A percentile compares a stretch with the other conserved stretches of the same genome.
Evolutionary conservation across 2,797 vertebrate species (phyloP).

Genomic region (Microcaecilia unicolor): DNA sequence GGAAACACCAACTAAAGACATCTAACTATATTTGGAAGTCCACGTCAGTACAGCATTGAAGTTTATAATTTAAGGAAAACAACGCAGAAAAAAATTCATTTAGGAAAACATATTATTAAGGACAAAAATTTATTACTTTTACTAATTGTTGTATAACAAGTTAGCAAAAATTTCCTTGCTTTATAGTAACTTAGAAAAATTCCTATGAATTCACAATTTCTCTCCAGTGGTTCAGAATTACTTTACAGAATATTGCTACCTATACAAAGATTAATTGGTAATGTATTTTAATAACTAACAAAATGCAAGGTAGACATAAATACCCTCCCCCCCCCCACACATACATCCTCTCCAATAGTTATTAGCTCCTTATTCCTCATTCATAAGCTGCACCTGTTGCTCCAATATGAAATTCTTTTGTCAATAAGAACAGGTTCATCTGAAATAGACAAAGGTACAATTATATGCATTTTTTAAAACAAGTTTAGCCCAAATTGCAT

Average conservation of each 20-base stretch:
- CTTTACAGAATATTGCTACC: conserved; percentile 24
- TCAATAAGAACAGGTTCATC: conserved; percentile 59
- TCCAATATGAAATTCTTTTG: conserved; percentile 42
- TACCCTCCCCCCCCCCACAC: too few relatives aligned
- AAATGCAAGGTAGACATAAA: conserved; percentile 33
- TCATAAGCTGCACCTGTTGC: conserved; percentile 34
- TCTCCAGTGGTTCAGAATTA: conserved; percentile 8
- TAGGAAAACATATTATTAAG: conserved; percentile 19
- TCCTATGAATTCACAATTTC: conserved; percentile 17
- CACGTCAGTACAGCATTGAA: conserved; percentile 8
- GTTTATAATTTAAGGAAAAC: conserved; percentile 19
- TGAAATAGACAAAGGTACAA: conserved; percentile 38
- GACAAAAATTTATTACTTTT: conserved; percentile 22
- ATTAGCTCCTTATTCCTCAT: conserved; percentile 48
- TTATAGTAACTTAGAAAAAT: conserved; percentile 24
- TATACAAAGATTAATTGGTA: conserved; percentile 38
- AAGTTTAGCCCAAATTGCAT: too few relatives aligned
- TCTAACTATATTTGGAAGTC: conserved; percentile 11
- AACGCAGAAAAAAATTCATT: conserved; percentile 9
- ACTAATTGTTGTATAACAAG: conserved; percentile 20
- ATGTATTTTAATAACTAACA: conserved; percentile 37
- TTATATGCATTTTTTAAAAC: too few relatives aligned
- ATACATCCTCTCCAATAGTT: conserved; percentile 16
- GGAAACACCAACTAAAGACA: conserved; percentile 23
- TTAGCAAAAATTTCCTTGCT: conserved; percentile 28